Evolutionary conservation across 2,888 invertebrate species (phyloP).

Genomic region (Ennomos erosarius): DNA sequence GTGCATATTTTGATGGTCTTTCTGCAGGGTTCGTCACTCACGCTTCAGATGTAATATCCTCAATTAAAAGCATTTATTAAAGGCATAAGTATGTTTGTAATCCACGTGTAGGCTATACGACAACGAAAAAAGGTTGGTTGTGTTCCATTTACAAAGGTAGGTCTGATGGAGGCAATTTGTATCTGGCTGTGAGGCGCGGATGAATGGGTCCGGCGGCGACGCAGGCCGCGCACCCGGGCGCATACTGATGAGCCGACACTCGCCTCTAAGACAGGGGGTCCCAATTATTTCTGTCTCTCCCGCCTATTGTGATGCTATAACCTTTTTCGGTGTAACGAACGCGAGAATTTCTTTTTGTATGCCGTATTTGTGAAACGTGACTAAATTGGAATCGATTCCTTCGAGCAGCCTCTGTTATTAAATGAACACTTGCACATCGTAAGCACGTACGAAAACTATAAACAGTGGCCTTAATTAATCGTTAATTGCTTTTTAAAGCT

Average conservation of each 20-base stretch:
- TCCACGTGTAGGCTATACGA: conserved; percentile 4
- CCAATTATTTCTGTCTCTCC: conserved; percentile 62
- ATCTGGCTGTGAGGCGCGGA: conserved; percentile 67
- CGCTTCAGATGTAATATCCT: conserved; percentile 48
- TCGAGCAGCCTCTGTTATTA: conserved; percentile 25
- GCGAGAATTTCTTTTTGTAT: conserved; percentile 39
- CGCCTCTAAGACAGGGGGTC: conserved; percentile 52
- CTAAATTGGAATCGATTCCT: conserved; percentile 35
- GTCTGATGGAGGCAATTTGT: conserved; percentile 70
- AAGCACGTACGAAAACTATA: conserved; percentile 41
- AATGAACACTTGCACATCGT: conserved; percentile 35
- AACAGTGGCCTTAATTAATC: conserved; percentile 49
- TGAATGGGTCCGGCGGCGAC: conserved; percentile 58
- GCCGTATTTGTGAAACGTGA: conserved; percentile 36
- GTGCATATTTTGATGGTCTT: conserved; percentile 47
- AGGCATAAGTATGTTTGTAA: conserved; percentile 50
- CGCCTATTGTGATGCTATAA: conserved; percentile 50
- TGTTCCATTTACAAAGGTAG: conserved; percentile 62
- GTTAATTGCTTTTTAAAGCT: conserved; percentile 58
- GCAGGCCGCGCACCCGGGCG: conserved; percentile 50
- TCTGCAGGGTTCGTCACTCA: conserved; percentile 40
- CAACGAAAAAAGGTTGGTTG: conserved; percentile 53
- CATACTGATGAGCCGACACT: conserved; percentile 67
- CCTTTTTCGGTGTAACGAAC: conserved; percentile 49
- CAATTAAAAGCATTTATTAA: conserved; percentile 63